Percentiles rank a stretch among this genome's conserved stretches.
These are phyloP conservation scores for Motacilla tschutschensis DNA, from an alignment of 2,113 vertebrate species.

Conservation along the genomic window DNA sequence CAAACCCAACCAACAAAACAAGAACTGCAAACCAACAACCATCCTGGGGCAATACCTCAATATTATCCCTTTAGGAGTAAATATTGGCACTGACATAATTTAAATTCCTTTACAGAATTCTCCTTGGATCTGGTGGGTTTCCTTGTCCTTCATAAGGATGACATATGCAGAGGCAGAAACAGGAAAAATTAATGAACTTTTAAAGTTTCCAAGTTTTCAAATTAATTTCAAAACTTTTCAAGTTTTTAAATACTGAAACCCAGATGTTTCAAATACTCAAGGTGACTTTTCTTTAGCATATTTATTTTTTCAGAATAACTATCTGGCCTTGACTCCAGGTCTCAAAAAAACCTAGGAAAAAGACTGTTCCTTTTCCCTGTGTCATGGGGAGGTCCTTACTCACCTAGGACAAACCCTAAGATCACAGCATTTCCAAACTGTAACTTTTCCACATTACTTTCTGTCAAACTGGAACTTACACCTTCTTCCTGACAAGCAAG, in stretches of 20 bases:
- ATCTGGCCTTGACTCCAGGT: not conserved
- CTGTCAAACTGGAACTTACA: not conserved
- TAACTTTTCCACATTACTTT: not conserved
- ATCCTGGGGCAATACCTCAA: not conserved
- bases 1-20: not conserved
- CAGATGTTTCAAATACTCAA: not conserved
- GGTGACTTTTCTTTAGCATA: not conserved
- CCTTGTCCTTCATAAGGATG: not conserved
- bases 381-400: rapidly evolving
- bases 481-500: not conserved
- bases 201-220: not conserved
- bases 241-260: not conserved
- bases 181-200: not conserved
- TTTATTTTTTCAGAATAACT: not conserved
- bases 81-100: not conserved
- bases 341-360: not conserved
- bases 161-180: not conserved
- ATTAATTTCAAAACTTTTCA: not conserved
- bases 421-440: not conserved
- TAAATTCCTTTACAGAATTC: not conserved
- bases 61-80: not conserved
- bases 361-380: not conserved
- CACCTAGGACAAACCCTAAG: not conserved
- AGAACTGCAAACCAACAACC: not conserved
- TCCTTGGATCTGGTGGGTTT: not conserved